A percentile compares a stretch with the other conserved stretches of the same genome.
Conservation (phyloP, 2,113 vertebrate genomes). For the Heterotis niloticus region DNA sequence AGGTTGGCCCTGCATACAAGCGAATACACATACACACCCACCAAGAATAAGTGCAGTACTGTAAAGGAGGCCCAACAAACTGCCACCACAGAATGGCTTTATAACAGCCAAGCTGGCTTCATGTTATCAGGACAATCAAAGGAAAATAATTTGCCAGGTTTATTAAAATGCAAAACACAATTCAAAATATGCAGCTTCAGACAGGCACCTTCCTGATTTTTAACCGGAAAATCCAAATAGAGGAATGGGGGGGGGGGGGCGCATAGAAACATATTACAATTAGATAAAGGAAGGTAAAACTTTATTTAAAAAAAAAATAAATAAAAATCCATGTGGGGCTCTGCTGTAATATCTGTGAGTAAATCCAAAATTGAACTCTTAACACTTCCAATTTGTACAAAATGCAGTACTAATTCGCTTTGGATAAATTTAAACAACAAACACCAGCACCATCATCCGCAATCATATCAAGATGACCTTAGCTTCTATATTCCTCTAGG, state of each 20-base stretch:
- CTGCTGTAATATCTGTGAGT: background rate
- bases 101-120: background rate
- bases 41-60: background rate
- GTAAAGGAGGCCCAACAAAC: background rate
- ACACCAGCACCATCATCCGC: too few relatives aligned
- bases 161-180: constrained; percentile 14
- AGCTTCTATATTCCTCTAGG: too few relatives aligned
- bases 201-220: background rate
- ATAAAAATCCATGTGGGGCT: too few relatives aligned
- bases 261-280: too few relatives aligned
- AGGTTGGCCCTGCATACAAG: background rate
- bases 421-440: too few relatives aligned
- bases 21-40: background rate
- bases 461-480: too few relatives aligned
- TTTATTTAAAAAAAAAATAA: too few relatives aligned
- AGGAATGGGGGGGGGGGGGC: too few relatives aligned
- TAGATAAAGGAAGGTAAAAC: too few relatives aligned
- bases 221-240: too few relatives aligned
- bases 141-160: background rate
- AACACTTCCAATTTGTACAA: background rate
- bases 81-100: background rate
- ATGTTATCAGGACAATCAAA: background rate
- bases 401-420: background rate
- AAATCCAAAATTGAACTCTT: background rate
- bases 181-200: background rate